Evolutionary conservation across 2,113 vertebrate species (phyloP), one percentile per base, ranked within the genome.

Genomic region (Otis tarda): DNA sequence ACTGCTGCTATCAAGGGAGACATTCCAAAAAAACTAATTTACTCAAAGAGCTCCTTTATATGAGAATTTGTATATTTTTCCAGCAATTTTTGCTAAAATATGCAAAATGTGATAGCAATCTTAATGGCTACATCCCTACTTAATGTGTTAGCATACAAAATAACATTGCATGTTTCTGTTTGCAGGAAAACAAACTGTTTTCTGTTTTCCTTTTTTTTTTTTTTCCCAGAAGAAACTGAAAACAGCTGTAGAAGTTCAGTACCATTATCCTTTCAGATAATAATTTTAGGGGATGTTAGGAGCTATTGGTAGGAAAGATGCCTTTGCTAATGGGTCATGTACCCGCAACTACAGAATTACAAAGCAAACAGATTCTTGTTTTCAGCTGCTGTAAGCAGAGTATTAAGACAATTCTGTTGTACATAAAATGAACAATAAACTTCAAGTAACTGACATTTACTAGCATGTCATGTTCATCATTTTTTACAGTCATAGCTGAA

Each of bases 401-500:
- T 49, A 80, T 65, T 70, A 84, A 84, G 53, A 86, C 70, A 94
- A 31, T 83, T 81, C 39, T 78, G 50, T 81, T 95, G 60, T 89
- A 79, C 24, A 24, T 20, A 56, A 77, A 88, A 67, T 78, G 69
- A 90, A 84, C 75, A 93, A 87, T 87, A 88, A 90, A 25, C 59
- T 84, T 92, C 50, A 73, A 89, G 65, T 90, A 82, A 68, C 60
- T 94, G 88, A 78, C 86, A 78, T 90, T 96, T 96, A 64, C 64
- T 86, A 84, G 69, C 60, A 41, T 64, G 45, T 71, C 68, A 73
- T 30, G 31, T 65, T 94, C 14, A 25, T 85, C 1, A 75, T 84
- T 94, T 93, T 90, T 95, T 91, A 85, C 47, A 87, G 53, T 90
- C 41, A 22, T 60, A 93, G 75, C 12, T 81, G 76, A 92, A 94